A percentile compares a stretch with the other conserved stretches of the same genome.
Evolutionary conservation across 1,140 invertebrate species (phyloP).

Genomic region (Vanessa tameamea): DNA sequence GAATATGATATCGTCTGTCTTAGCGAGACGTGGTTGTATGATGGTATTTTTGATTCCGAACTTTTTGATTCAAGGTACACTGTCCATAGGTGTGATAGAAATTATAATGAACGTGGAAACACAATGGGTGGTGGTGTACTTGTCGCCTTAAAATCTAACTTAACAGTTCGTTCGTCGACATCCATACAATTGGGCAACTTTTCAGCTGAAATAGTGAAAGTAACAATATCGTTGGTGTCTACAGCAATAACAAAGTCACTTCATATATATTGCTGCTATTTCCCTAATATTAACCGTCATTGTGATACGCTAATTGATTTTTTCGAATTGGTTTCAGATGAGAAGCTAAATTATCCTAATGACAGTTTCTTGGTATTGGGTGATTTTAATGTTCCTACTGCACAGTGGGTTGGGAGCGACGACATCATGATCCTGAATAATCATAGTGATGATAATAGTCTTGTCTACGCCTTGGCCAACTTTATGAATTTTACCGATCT

Average conservation of each 20-base stretch:
- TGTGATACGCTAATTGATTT: neutral
- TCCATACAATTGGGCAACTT: neutral
- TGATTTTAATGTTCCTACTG: conserved; percentile 1
- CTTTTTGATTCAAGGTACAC: no score
- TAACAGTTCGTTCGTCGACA: no score
- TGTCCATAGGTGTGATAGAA: no score
- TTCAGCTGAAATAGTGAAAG: neutral
- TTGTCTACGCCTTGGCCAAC: neutral
- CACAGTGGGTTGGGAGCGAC: neutral
- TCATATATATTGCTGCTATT: conserved; percentile 5
- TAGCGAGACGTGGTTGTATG: no score
- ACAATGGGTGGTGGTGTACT: no score
- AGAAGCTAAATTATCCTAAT: neutral
- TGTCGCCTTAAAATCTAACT: no score
- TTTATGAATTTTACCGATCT: conserved; percentile 1
- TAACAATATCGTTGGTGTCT: no score
- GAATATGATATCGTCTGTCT: no score
- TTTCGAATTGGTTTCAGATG: conserved; percentile 9
- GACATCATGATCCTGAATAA: no score
- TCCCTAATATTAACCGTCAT: neutral
- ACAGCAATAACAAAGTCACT: neutral
- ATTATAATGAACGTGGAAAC: no score
- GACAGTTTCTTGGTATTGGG: neutral
- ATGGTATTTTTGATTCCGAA: no score
- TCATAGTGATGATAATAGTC: neutral